Conservation (phyloP, 2,888 invertebrate genomes). For the Cephonodes hylas region DNA sequence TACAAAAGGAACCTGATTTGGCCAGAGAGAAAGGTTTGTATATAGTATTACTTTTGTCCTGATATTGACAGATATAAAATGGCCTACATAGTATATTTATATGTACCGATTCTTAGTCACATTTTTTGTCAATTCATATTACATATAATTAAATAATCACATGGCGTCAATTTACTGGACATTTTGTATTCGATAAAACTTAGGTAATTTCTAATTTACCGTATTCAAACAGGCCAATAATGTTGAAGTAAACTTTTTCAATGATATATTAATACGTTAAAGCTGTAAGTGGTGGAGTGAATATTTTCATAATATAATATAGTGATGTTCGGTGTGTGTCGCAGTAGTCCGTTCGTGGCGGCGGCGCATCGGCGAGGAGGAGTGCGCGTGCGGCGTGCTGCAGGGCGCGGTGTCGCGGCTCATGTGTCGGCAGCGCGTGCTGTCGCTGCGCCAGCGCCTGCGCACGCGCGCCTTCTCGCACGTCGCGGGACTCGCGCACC, state of each 20-base stretch:
- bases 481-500: constrained; percentile 59
- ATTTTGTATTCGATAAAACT: too few species aligned
- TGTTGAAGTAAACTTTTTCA: too few species aligned
- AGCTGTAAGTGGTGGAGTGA: too few species aligned
- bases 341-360: constrained; percentile 52
- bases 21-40: constrained; percentile 55
- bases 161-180: too few species aligned
- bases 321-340: not conserved
- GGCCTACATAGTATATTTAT: too few species aligned
- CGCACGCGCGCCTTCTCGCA: constrained; percentile 53
- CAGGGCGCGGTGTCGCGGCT: constrained; percentile 45
- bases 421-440: constrained; percentile 56
- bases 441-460: constrained; percentile 58
- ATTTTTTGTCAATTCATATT: too few species aligned
- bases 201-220: too few species aligned
- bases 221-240: too few species aligned
- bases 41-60: not conserved
- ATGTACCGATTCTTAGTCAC: too few species aligned
- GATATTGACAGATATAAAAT: not conserved
- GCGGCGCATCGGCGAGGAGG: constrained; percentile 40
- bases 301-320: too few species aligned
- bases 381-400: constrained; percentile 22
- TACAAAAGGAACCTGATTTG: constrained; percentile 41
- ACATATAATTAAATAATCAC: too few species aligned
- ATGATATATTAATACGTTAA: too few species aligned